Evolutionary conservation across 2,888 invertebrate species (phyloP), one percentile per base, ranked within the genome.

Genomic region (Clivina fossor): DNA sequence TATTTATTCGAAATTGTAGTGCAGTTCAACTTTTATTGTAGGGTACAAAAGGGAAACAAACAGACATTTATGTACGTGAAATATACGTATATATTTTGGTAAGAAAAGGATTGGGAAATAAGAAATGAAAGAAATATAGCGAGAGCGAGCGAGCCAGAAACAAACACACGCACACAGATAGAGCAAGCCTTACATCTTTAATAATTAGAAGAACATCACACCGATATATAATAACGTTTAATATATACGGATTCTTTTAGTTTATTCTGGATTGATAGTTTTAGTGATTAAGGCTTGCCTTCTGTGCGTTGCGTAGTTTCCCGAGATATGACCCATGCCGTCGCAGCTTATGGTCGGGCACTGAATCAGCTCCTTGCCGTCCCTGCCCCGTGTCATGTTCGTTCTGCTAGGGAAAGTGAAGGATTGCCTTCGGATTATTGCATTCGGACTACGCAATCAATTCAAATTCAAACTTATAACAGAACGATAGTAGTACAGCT

Each of bases 261-360:
- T n/a, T n/a, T n/a, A n/a, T n/a, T n/a, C n/a, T n/a, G n/a, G n/a
- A n/a, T n/a, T n/a, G n/a, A n/a, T n/a, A n/a, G 26, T 9, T 4
- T 24, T 4, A 4, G 26, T 24, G 9, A 7, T 24, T 24, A 71
- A 78, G 80, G 80, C 84, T 84, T 85, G 85, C 85, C 86, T 91
- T 79, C 91, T 85, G 78, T 92, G 91, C 65, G 90, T 88, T 67
- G 89, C 85, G 83, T 90, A 92, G 83, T 88, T 90, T 71, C 90
- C 90, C 68, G 90, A 90, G 72, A 90, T 81, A 80, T 92, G 91
- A 70, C 91, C 91, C 76, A 87, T 84, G 68, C 90, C 90, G 79
- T 90, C 90, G 80, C 90, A 91, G 78, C 79, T 79, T 71, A 79
- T 78, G 66, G 88, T 88, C 61, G 89, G 90, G 72, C 90, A 90